Base-by-base conservation (phyloP, 2,888 invertebrate genomes). In the Aelia acuminata region DNA sequence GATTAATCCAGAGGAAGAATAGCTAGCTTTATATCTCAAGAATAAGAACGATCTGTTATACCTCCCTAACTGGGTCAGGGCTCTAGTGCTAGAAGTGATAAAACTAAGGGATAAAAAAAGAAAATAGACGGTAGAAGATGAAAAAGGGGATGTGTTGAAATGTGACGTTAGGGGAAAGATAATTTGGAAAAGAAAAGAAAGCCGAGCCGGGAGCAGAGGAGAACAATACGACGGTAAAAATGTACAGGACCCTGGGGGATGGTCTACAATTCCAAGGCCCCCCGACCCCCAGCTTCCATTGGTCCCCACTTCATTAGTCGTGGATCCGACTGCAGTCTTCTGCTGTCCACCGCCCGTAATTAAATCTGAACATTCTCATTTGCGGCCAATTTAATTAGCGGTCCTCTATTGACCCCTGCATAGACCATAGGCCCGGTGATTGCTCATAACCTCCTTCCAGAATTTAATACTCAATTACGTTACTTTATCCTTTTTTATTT, bases 161-260 rank as follows among this genome's bases (percentile, higher is more conserved):
- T 70, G n/a, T n/a, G 63, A 70, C 43, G 80, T 43, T 43, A 43
- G 80, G 13, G 20, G 43, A 47, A 80, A 47, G 80, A 80, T 80
- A 80, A 80, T 80, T 22, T n/a, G 80, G 43, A 43, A 80, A 75
- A 80, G 43, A 80, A 47, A 80, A 80, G 80, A 80, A 80, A 80
- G 80, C 80, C 43, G 43, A 43, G 80, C 43, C n/a, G 43, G 7
- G 43, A 80, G 43, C 10, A 10, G 10, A 43, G 80, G 3, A 35
- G 31, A 63, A 31, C 26, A 15, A 26, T n/a, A 35, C 31, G 80
- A 80, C 80, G n/a, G 80, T 80, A 80, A 80, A 80, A 80, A n/a
- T 47, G 43, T 43, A 80, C 80, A 80, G 43, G 80, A 1, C 80
- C 80, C 47, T 1, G 10, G 80, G 80, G 80, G 22, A n/a, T 43